phyloP scores from a whole-genome alignment of 1,140 invertebrate species.

The Nephila pilipes region DNA sequence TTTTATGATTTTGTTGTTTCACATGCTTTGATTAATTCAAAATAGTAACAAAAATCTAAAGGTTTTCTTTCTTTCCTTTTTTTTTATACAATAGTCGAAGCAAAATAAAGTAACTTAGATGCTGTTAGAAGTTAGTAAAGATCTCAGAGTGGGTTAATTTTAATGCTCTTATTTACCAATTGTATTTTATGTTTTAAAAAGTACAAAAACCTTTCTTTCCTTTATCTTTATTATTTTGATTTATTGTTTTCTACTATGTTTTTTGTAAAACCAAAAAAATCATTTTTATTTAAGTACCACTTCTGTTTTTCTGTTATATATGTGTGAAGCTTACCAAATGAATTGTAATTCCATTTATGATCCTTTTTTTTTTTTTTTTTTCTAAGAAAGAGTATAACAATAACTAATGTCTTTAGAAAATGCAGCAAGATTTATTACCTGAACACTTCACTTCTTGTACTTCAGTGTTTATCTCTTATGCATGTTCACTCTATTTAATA shows the following conservation, averaged over 20 bases:
- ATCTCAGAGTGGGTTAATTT: no score
- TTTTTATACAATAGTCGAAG: no score
- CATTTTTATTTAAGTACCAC: not conserved
- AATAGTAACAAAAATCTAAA: no score
- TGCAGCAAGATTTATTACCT: slow-evolving; percentile 33
- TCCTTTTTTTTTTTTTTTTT: not conserved
- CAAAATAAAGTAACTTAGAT: no score
- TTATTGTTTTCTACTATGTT: not conserved
- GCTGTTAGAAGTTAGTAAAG: no score
- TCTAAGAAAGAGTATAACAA: not conserved
- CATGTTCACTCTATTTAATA: slow-evolving; percentile 63
- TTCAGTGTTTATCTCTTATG: slow-evolving; percentile 50
- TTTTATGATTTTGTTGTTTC: no score
- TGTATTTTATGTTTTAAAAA: not conserved
- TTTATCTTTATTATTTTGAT: not conserved
- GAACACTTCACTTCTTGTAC: slow-evolving; percentile 54
- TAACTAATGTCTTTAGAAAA: not conserved
- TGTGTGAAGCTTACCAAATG: not conserved
- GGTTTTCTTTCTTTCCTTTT: no score
- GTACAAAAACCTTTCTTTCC: not conserved
- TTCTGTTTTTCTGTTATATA: not conserved
- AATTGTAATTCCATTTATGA: slow-evolving; percentile 4
- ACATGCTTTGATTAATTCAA: no score
- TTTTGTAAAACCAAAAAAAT: not conserved
- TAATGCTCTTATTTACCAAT: no score